Evolutionary conservation across 2,797 vertebrate species (phyloP), one percentile per base, ranked within the genome.

Genomic region (Thaleichthys pacificus): DNA sequence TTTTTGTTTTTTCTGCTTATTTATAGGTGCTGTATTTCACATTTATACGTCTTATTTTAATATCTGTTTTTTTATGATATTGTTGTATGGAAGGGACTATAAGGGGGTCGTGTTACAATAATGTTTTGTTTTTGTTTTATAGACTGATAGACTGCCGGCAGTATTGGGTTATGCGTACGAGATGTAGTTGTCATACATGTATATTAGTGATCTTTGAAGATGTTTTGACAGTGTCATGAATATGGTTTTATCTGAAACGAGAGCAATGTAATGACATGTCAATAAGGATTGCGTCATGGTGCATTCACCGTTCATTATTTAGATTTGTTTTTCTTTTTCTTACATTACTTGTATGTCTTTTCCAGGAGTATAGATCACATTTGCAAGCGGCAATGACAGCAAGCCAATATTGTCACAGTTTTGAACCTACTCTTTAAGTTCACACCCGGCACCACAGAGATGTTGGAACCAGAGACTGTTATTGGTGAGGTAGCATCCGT

Each of bases 71-170:
- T 77, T 61, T 51, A 56, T 67, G 51, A 67, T 69, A 57, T 70
- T 65, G 49, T 70, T 93, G 94, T 95, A 94, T 82, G 93, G 94
- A 95, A 95, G 94, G 93, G 93, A 94, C 92, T 80, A 91, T 93
- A 93, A 95, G 93, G 94, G 94, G 94, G 95, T 94, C 93, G 94
- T 93, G 93, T 95, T 93, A 93, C 93, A 92, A 66, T 30, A 60
- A 14, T n/a, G 56, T 47, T 66, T 63, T 17, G 42, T 32, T 63
- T 77, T 66, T 71, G 79, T 74, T 81, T 82, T 93, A 83, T 95
- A 95, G 94, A 94, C 91, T 92, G 95, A 95, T 95, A 96, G 95
- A 96, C 95, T 96, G 95, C 95, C 95, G 95, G 95, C 95, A 96
- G 95, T 96, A 96, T 96, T 96, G 94, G 94, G 93, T 94, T 94